phyloP scores from a whole-genome alignment of 2,113 vertebrate species.

The Deroptyus accipitrinus region DNA sequence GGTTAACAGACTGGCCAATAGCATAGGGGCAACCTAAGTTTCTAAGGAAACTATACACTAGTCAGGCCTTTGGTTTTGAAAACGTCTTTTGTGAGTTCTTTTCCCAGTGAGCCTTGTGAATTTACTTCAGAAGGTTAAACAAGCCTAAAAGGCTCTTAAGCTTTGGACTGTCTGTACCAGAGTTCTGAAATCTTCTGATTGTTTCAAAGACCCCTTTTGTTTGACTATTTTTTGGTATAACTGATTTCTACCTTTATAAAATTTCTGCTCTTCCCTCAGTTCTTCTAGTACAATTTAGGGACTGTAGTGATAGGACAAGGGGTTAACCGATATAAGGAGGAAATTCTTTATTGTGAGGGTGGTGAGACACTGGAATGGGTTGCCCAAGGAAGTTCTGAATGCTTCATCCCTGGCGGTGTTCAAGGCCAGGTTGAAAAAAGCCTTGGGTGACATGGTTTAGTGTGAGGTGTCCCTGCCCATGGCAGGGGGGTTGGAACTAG shows the following conservation, averaged over 20 bases:
- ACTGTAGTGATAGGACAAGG: too few relatives aligned
- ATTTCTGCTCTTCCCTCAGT: not conserved
- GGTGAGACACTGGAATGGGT: too few relatives aligned
- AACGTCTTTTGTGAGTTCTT: not conserved
- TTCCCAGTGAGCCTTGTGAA: not conserved
- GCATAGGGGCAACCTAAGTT: not conserved
- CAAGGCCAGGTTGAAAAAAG: too few relatives aligned
- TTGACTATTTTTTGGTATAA: not conserved
- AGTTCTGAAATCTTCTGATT: not conserved
- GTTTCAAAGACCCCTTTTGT: not conserved
- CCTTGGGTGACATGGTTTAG: too few relatives aligned
- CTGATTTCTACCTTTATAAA: not conserved
- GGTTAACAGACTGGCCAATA: not conserved
- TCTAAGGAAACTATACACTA: not conserved
- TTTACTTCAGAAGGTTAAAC: slow-evolving; percentile 19
- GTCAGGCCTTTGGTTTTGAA: not conserved
- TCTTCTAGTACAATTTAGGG: not conserved
- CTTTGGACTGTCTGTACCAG: not conserved
- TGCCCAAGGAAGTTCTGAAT: too few relatives aligned
- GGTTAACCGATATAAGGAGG: too few relatives aligned
- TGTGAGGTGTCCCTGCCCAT: too few relatives aligned
- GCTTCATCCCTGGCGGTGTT: too few relatives aligned
- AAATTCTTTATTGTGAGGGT: too few relatives aligned
- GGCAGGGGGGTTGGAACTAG: too few relatives aligned
- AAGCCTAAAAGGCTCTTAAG: not conserved